Conservation (phyloP, 2,113 vertebrate species). For the Amazona guildingii region DNA sequence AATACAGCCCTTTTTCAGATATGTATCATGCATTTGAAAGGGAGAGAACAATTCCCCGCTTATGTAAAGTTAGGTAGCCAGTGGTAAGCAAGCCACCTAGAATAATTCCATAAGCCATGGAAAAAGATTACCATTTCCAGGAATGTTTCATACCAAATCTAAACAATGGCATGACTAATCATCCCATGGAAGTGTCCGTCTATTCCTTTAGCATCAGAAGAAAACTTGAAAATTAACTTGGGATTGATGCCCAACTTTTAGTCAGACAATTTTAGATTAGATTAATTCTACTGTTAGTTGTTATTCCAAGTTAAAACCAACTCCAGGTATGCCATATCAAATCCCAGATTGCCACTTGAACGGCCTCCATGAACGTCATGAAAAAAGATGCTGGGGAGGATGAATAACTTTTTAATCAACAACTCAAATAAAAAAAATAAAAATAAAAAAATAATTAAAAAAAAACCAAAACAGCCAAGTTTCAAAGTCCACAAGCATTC, state of each 20-base stretch:
- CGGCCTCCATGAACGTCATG: not conserved
- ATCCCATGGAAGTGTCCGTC: not conserved
- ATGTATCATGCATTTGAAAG: not conserved
- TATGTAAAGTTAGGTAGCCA: not conserved
- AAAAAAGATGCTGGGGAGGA: not conserved
- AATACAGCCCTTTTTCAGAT: not conserved
- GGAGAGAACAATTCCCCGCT: not conserved
- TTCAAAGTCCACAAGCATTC: not conserved
- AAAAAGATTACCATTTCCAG: not conserved
- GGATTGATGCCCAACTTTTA: not conserved
- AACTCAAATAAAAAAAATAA: not conserved
- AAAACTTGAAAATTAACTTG: not conserved
- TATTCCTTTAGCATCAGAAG: not conserved
- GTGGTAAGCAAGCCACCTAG: not conserved
- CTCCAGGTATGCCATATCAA: not conserved
- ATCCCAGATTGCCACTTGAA: not conserved
- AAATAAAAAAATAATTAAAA: too few relatives aligned
- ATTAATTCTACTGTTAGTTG: not conserved
- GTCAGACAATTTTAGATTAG: not conserved
- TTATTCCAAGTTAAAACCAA: not conserved
- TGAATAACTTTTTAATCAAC: not conserved
- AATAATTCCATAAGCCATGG: not conserved
- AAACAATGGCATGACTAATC: not conserved
- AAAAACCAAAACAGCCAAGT: not conserved
- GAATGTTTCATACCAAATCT: not conserved